phyloP scores from a whole-genome alignment of 2,888 invertebrate genomes.

The Drosophila differens region DNA sequence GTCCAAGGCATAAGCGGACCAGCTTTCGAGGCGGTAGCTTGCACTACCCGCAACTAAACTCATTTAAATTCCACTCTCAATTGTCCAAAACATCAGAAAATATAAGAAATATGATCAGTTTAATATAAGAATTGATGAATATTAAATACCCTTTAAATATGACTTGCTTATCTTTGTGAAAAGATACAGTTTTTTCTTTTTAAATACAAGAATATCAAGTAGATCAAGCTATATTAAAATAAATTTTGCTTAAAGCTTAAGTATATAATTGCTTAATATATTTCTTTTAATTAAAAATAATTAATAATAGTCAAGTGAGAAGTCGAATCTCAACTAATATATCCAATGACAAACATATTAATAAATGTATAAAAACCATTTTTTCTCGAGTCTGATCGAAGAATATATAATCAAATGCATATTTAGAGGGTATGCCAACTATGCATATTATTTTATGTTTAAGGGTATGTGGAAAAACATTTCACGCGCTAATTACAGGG shows the following conservation, averaged over 20 bases:
- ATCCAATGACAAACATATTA: neutral
- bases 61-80: slow-evolving; percentile 80
- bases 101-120: slow-evolving; percentile 20
- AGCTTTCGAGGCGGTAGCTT: slow-evolving; percentile 42
- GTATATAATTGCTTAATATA: neutral
- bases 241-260: neutral
- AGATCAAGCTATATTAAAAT: neutral
- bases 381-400: neutral
- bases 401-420: neutral
- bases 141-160: slow-evolving; percentile 27
- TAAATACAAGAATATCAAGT: neutral
- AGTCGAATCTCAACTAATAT: neutral
- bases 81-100: slow-evolving; percentile 66
- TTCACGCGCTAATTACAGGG: slow-evolving; percentile 82
- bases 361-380: neutral
- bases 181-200: neutral
- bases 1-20: slow-evolving; percentile 9
- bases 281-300: neutral
- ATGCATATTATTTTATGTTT: no score
- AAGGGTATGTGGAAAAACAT: slow-evolving; percentile 33
- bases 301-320: neutral
- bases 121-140: neutral
- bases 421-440: no score
- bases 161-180: neutral
- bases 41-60: slow-evolving; percentile 75